Evolutionary conservation across 2,888 invertebrate genomes (phyloP), one percentile per base, ranked within the genome.

Genomic region (Amorpha juglandis): DNA sequence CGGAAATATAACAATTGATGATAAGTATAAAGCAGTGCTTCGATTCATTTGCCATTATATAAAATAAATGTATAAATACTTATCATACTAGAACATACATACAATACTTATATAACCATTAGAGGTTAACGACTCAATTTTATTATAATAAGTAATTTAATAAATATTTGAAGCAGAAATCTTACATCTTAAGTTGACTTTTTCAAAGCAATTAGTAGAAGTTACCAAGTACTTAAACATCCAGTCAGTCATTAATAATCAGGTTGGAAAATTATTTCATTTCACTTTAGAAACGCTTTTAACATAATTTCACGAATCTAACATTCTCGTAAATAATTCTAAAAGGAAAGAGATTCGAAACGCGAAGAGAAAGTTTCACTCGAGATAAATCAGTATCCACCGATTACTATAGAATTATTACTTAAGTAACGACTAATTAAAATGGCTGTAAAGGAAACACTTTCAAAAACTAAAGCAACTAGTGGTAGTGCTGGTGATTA

Each of bases 201-300:
- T 38, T 58, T 58, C 11, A 58, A 42, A 58, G 58, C 58, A 58
- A 38, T 58, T 38, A 58, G 38, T 19, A 58, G 19, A 19, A 16
- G 16, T 38, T 58, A 58, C 38, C 16, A 58, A 38, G 38, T 19
- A 58, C 58, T 42, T 42, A 45, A 33, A 42, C 19, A 42, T 9
- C 38, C 53, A 53, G 42, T 53, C 33, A 16, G 8, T 45, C 21
- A 33, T 27, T 45, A 45, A 52, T 27, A 52, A 67, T 52, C 51
- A 42, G 8, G 16, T 62, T 45, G 47, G 19, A 62, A 67, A 64
- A 55, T 47, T 64, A 55, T 65, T 63, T 68, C 51, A 51, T 51
- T 63, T 38, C n/a, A 47, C 51, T 35, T 51, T 50, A 21, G 27
- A 19, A 19, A 51, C 38, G 48, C 63, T 63, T 63, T 48, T 63